Evolutionary conservation across 1,140 invertebrate genomes (phyloP), one percentile per base, ranked within the genome.

Genomic region (Rhagoletis zephyria): DNA sequence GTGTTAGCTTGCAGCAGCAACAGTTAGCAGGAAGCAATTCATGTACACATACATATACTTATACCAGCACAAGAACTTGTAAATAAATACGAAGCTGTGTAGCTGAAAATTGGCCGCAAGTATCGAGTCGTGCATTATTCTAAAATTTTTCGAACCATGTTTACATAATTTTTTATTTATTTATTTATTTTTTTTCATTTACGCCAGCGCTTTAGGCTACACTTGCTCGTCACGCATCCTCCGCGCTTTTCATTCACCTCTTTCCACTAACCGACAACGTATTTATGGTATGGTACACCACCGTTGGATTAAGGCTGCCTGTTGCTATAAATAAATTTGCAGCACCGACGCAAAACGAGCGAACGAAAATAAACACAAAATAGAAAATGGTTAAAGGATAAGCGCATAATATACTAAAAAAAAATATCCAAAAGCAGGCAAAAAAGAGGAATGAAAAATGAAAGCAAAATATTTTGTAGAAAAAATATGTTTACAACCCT

Each of bases 291-390:
- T 30, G 10, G n/a, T 10, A 42, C 74, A n/a, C 40, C 74, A 81
- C n/a, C 7, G 45, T n/a, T 59, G 48, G 74, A 81, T 81, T 81
- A 59, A 10, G 74, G 74, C 14, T 19, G 48, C 10, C 51, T 81
- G 48, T 81, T 6, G 48, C 48, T 56, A 81, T 81, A 81, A 81
- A 81, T 81, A 81, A 81, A 59, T 81, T 81, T 30, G 6, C 74
- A 19, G 48, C 9, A 6, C 56, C 74, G 74, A 19, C 51, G 48
- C 7, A 45, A 42, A 81, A 81, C 30, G 30, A 30, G 1, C 30
- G 30, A 51, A 19, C 56, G 48, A 81, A 81, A 81, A 56, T 81
- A 42, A 56, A 81, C 45, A 5, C n/a, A 81, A 81, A 81, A 59
- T 81, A 19, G 70, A 56, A 56, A 56, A 56, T 56, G 5, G 30